phyloP scores from a whole-genome alignment of 1,140 invertebrate genomes.

The Drosophila bipectinata region DNA sequence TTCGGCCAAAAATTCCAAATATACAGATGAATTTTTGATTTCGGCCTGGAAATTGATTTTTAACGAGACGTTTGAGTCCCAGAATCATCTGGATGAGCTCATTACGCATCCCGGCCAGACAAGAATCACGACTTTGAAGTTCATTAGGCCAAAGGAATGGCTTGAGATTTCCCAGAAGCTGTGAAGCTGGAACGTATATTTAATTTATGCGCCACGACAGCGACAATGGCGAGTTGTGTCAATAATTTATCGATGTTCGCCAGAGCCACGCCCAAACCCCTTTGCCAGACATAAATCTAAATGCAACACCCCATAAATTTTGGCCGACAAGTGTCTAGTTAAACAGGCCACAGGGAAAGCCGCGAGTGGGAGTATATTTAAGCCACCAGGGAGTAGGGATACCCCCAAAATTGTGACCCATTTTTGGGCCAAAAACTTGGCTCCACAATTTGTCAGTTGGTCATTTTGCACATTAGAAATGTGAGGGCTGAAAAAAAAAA shows the following conservation, averaged over 20 bases:
- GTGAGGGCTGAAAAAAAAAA: slow-evolving; percentile 5
- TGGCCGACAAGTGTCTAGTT: slow-evolving; percentile 62
- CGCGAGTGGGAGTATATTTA: slow-evolving; percentile 27
- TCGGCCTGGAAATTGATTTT: slow-evolving; percentile 54
- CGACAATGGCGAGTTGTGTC: slow-evolving; percentile 41
- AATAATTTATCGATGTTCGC: slow-evolving; percentile 66
- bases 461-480: slow-evolving; percentile 67
- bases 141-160: slow-evolving; percentile 35
- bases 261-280: slow-evolving; percentile 13
- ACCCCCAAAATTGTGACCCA: slow-evolving; percentile 4
- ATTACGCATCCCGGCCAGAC: slow-evolving; percentile 15
- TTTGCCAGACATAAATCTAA: slow-evolving; percentile 50
- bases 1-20: slow-evolving; percentile 24
- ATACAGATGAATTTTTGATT: slow-evolving; percentile 41
- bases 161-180: slow-evolving; percentile 1
- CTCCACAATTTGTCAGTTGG: slow-evolving; percentile 70
- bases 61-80: slow-evolving; percentile 32
- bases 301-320: slow-evolving; percentile 50
- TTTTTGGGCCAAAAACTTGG: slow-evolving; percentile 51
- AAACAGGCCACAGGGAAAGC: slow-evolving; percentile 46
- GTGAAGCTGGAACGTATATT: slow-evolving; percentile 5
- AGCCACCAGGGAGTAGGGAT: not conserved
- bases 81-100: slow-evolving; percentile 22
- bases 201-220: slow-evolving; percentile 41
- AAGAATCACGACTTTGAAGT: slow-evolving; percentile 19